Evolutionary conservation across 2,888 invertebrate genomes (phyloP).

Genomic region (Chloroclystis v-ata): DNA sequence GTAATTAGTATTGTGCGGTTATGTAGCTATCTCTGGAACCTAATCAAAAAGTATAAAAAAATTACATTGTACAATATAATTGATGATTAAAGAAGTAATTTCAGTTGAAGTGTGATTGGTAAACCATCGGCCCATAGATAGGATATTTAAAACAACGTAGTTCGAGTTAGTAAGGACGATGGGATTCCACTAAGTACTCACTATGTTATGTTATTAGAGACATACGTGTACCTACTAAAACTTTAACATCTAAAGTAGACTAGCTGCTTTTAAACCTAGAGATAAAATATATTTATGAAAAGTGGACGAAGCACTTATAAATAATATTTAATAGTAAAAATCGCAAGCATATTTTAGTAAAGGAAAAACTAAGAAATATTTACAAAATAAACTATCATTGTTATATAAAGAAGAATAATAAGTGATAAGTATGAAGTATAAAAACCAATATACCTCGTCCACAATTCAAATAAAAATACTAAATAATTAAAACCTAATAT

Average conservation of each 20-base stretch:
- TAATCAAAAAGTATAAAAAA: background rate
- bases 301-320: background rate
- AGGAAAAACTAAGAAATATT: background rate
- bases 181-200: slow-evolving; percentile 33
- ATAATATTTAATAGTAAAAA: background rate
- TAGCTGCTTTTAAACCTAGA: slow-evolving; percentile 67
- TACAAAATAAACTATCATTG: too few relatives aligned
- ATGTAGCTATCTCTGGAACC: too few relatives aligned
- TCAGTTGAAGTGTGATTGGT: too few relatives aligned
- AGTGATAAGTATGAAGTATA: background rate
- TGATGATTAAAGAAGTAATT: too few relatives aligned
- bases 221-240: slow-evolving; percentile 40
- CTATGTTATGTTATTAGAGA: slow-evolving; percentile 51
- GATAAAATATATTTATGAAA: slow-evolving; percentile 16
- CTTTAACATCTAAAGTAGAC: slow-evolving; percentile 60
- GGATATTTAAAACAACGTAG: slow-evolving; percentile 1
- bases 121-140: too few relatives aligned
- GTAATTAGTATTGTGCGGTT: too few relatives aligned
- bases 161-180: slow-evolving; percentile 30
- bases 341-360: background rate
- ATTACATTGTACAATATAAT: too few relatives aligned
- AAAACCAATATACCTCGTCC: background rate
- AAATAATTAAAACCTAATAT: slow-evolving; percentile 38
- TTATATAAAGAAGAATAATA: background rate
- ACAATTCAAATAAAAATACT: slow-evolving; percentile 23